Evolutionary conservation across 1,140 invertebrate species (phyloP), one percentile per base, ranked within the genome.

Genomic region (Cotesia chilonis): DNA sequence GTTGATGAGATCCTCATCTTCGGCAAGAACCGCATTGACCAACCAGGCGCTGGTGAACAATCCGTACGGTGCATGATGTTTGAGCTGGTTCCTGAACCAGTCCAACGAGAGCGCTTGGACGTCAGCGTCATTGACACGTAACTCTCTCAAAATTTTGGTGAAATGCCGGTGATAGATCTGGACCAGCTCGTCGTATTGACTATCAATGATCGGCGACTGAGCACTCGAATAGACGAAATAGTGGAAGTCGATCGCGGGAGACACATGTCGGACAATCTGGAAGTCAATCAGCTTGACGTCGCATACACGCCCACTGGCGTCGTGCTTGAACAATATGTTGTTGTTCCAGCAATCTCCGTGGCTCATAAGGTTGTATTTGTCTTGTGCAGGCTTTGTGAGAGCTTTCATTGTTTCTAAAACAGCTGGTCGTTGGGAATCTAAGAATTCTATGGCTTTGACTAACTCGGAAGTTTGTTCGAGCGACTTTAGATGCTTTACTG

Each of bases 281-380:
- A 81, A 87, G 72, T 87, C 85, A 1, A 87, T 68, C 2, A 87
- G 74, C 68, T 84, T 84, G 0, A 81, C 79, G 17, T 75, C 70
- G 0, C 73, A 59, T 0, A 77, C 68, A 1, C 64, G 66, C 1
- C 70, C 77, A 0, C 65, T 9, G 4, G 60, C 14, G 17, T 84
- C 81, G 41, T 84, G 74, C 1, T 77, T 69, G 51, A 85, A 87
- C 7, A 87, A 66, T 4, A 86, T 76, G 71, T 88, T 88, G 63
- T 87, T 87, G 7, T 81, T 81, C 86, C 86, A 88, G 5, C 79
- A 65, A 68, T 88, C 87, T 0, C 87, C 87, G 63, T 88, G 87
- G 14, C 61, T 80, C 1, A 87, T 59, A 1, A 85, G 78, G 51
- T 81, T 68, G 38, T 81, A 82, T 9, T 78, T 78, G 5, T 74